Conservation (phyloP, 2,888 invertebrate species). For the Andrena flavipes region DNA sequence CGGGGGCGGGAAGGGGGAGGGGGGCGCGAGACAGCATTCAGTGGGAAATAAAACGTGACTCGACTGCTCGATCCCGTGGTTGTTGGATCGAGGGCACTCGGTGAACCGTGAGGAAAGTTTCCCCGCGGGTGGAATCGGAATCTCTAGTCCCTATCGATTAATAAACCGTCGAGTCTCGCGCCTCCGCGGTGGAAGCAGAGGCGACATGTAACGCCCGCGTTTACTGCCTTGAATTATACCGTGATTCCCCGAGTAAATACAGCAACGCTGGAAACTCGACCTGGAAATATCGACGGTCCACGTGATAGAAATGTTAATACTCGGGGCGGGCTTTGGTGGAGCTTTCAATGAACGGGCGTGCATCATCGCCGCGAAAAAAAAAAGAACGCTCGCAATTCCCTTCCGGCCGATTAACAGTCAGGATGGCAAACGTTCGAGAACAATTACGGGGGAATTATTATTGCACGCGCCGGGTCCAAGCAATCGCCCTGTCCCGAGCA, state of each 20-base stretch:
- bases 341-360: not conserved
- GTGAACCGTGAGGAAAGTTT: not conserved
- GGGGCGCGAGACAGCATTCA: constrained; percentile 52
- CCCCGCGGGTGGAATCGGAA: not conserved
- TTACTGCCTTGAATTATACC: not conserved
- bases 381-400: constrained; percentile 20
- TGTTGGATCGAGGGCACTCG: not conserved
- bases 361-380: constrained; percentile 47
- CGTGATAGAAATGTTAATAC: constrained; percentile 41
- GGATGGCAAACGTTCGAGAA: constrained; percentile 28
- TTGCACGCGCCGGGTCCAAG: constrained; percentile 7
- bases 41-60: constrained; percentile 69
- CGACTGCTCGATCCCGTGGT: constrained; percentile 27
- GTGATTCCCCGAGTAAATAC: not conserved
- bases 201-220: not conserved
- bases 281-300: too few relatives aligned
- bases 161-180: not conserved
- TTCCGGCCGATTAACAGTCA: constrained; percentile 50
- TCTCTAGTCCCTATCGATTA: not conserved
- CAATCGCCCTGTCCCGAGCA: constrained; percentile 17
- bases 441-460: constrained; percentile 42
- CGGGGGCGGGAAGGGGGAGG: too few relatives aligned
- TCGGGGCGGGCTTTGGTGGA: constrained; percentile 7
- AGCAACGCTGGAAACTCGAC: too few relatives aligned
- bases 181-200: too few relatives aligned